Evolutionary conservation across 1,140 invertebrate species (phyloP), one percentile per base, ranked within the genome.

Genomic region (Drosophila biarmipes): DNA sequence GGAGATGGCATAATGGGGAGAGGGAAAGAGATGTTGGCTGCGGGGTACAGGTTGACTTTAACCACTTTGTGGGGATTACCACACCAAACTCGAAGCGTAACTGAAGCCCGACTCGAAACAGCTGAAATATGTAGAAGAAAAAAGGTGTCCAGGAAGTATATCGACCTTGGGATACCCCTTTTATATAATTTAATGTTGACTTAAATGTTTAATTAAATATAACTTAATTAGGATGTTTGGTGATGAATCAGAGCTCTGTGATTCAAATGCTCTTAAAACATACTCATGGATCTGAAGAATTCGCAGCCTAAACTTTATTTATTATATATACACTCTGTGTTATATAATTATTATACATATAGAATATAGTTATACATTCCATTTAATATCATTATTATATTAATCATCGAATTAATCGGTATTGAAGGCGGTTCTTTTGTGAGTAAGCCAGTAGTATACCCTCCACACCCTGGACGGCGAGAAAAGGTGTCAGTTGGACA

Each of bases 401-500:
- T n/a, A n/a, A n/a, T n/a, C 4, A 21, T 21, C 24, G 24, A 24
- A 1, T 24, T 2, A 24, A n/a, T n/a, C n/a, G n/a, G n/a, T n/a
- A n/a, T n/a, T 24, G 24, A 4, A 24, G 3, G n/a, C n/a, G 14
- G n/a, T 6, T n/a, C 5, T 37, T 2, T 40, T 40, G 3, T 5
- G 15, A 19, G 40, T 11, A 19, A 11, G 4, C 21, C 4, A 40
- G 2, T 21, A 24, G 17, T 17, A 43, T 43, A 11, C 38, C n/a
- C 27, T 14, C 27, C n/a, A 34, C 21, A 58, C 29, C 53, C 21
- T 61, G 40, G 21, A 46, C n/a, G 8, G 15, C 17, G 4, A 31
- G 10, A 51, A 72, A 59, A 59, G 37, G 68, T 72, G 68, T 72
- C 67, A 72, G 45, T 71, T 58, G 35, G 37, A 71, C 45, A 71